These are phyloP conservation scores for Anaspis maculata DNA, from an alignment of 2,888 invertebrate species.

Conservation along the genomic window DNA sequence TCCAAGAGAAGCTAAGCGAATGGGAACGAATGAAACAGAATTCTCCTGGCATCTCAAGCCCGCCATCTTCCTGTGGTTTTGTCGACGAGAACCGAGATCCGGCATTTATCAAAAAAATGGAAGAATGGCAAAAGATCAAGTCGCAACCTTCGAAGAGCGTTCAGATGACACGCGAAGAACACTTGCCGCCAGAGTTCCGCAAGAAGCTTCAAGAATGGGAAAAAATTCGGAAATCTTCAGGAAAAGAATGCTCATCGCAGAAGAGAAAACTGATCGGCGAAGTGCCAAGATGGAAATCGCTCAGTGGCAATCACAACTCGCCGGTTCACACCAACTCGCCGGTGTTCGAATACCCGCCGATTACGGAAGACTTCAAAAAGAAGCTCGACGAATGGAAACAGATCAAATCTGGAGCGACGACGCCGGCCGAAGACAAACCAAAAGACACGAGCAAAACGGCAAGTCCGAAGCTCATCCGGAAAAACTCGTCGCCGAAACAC, in stretches of 20 bases:
- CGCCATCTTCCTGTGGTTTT: constrained; percentile 19
- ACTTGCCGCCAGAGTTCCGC: constrained; percentile 69
- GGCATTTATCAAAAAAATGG: constrained; percentile 42
- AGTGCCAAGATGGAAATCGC: constrained; percentile 54
- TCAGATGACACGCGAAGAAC: constrained; percentile 51
- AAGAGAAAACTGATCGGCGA: constrained; percentile 48
- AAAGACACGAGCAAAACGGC: constrained; percentile 29
- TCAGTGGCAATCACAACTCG: constrained; percentile 26
- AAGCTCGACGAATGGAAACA: constrained; percentile 83
- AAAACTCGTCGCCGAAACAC: constrained; percentile 32
- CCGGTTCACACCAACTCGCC: constrained; percentile 28
- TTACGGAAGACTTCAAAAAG: constrained; percentile 75
- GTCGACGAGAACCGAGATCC: constrained; percentile 35
- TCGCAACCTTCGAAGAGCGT: constrained; percentile 26
- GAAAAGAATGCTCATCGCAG: constrained; percentile 29
- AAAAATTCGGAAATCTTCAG: constrained; percentile 50
- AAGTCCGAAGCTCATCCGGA: constrained; percentile 36
- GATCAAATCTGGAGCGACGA: constrained; percentile 50
- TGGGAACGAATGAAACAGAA: constrained; percentile 36
- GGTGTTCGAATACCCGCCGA: constrained; percentile 54
- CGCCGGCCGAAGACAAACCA: constrained; percentile 17
- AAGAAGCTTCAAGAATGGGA: constrained; percentile 86
- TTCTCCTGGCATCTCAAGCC: constrained; percentile 21
- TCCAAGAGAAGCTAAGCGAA: constrained; percentile 62
- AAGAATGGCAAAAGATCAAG: constrained; percentile 47